Base-by-base conservation (phyloP, 2,888 invertebrate species). In the Tipula helvola region DNA sequence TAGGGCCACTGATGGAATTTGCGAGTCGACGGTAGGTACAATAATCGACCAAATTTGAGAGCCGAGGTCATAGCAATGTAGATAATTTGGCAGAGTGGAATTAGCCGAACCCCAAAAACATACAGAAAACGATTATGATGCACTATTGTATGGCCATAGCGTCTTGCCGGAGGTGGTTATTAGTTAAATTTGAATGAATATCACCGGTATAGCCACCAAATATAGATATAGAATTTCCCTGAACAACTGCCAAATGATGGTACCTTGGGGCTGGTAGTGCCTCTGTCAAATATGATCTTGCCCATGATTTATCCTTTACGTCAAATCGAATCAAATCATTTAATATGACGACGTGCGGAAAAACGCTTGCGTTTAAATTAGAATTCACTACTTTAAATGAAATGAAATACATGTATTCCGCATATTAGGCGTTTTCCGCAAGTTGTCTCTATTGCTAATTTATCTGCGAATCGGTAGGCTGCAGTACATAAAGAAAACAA, bases 121-220 rank as follows among this genome's bases (percentile, higher is more conserved):
- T 98, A 98, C 0, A 98, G 92, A 89, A 97, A 97, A 3, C 97
- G 93, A 89, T 97, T 96, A 91, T 97, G 97, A 39, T 97, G 95
- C 52, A 97, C 96, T 98, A 98, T 98, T 12, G 97, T 97, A 92
- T 98, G 98, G 0, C 98, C 98, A 91, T 98, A 98, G 87, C 98
- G 94, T 10, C 98, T 94, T 71, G 98, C 97, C 0, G 97, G 97
- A 8, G 98, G 97, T 1, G 96, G 95, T 0, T 98, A 90, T 98
- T 98, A 18, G 97, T 97, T 87, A 98, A 92, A 92, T 98, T 98
- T 39, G 97, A 98, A 89, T 98, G 96, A 88, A 98, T 98, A 90
- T 98, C 98, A 5, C 98, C 98, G 0, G 98, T 98, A 91, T 98
- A 98, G 0, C 98, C 98, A 84, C 98, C 98, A 92, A 98, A 98